phyloP scores from a whole-genome alignment of 2,113 vertebrate species.

The Sceloporus undulatus region DNA sequence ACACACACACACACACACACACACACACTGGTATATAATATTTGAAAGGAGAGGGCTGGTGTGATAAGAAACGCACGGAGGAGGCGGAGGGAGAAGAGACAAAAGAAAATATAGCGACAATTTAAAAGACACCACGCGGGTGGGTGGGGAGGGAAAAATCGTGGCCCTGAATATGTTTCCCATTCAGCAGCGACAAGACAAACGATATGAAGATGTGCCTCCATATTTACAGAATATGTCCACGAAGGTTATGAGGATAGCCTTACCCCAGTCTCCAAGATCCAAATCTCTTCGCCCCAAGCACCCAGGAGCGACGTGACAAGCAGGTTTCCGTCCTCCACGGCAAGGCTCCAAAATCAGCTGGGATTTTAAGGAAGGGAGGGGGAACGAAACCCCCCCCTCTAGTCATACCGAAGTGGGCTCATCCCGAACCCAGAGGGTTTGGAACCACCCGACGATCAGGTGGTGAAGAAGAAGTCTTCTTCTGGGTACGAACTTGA shows the following conservation, averaged over 20 bases:
- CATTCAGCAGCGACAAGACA: constrained; percentile 30
- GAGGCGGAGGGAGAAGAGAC: too few species aligned
- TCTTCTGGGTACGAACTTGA: constrained; percentile 46
- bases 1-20: too few species aligned
- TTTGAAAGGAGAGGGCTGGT: too few species aligned
- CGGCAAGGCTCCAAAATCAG: constrained; percentile 14
- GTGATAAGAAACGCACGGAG: not conserved
- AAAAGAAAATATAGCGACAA: constrained; percentile 45
- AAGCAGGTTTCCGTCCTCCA: constrained; percentile 56
- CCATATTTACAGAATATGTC: not conserved
- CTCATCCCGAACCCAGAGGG: constrained; percentile 34
- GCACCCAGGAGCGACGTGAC: constrained; percentile 55
- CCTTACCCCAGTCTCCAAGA: constrained; percentile 73
- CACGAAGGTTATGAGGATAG: constrained; percentile 6
- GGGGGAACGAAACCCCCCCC: constrained; percentile 10
- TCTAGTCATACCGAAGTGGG: constrained; percentile 29
- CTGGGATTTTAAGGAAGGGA: constrained; percentile 33
- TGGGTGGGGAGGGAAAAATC: not conserved
- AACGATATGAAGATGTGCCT: constrained; percentile 25
- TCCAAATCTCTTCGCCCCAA: constrained; percentile 46
- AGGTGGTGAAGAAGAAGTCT: constrained; percentile 6
- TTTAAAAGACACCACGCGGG: constrained; percentile 20
- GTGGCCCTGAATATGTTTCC: not conserved
- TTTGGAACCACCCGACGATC: not conserved
- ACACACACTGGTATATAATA: not conserved